Base-by-base conservation (phyloP, 2,888 invertebrate species). In the Timema podura region DNA sequence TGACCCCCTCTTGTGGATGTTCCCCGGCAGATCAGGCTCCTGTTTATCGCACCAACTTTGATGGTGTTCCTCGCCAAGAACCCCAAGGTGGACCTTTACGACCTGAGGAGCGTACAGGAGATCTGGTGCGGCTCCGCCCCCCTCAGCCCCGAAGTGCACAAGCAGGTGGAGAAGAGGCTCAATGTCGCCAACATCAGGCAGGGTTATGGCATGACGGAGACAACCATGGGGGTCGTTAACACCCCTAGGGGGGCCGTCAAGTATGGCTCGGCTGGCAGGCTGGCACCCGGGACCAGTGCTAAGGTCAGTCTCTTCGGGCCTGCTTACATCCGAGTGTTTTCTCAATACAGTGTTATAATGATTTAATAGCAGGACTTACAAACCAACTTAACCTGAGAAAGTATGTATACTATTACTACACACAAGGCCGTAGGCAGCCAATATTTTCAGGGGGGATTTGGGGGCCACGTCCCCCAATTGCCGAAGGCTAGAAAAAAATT, bases 101-200 rank as follows among this genome's bases (percentile, higher is more conserved):
- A 95, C 79, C 81, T 96, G 70, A 87, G 89, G 0, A 88, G 87
- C 10, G 79, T 96, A 5, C 84, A 86, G 76, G 85, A 86, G 66
- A 83, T 95, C 65, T 85, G 91, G 79, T 89, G 89, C 76, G 95
- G 93, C 0, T 95, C 95, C 5, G 95, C 95, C 0, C 91, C 95
- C 0, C 82, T 95, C 8, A 91, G 92, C 0, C 85, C 85, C 76
- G 89, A 91, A 72, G 86, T 91, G 72, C 88, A 90, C 46, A 68
- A 64, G 51, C 70, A 72, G 44, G 64, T 71, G 6, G 48, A 48
- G 15, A 16, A 67, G 9, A 61, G 72, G 10, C 64, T 71, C 9
- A 61, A 64, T 8, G 79, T 88, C 46, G 81, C 84, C 64, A 80
- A 80, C 64, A 85, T 91, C 72, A 85, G 85, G 45, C 91, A 92